Evolutionary conservation across 2,797 vertebrate species (phyloP), one percentile per base, ranked within the genome.

Genomic region (Rousettus madagascariensis): DNA sequence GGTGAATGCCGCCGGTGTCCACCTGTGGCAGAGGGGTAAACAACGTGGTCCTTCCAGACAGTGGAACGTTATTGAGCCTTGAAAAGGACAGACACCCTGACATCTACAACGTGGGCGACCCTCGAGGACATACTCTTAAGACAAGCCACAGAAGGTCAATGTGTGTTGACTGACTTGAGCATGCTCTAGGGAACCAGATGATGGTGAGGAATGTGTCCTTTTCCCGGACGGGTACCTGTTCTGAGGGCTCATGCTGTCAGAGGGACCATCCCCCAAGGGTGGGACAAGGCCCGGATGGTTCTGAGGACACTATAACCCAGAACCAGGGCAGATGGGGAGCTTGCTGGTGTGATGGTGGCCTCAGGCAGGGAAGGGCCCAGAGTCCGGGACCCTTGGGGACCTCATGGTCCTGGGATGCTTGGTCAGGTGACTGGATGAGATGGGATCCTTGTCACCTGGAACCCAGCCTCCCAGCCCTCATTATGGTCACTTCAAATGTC

Each of bases 251-350:
- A 1, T 9, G 3, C 43, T 49, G 11, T 51, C 43, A 8, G 36
- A 51, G 51, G 43, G 68, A 69, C 24, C 1, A 6, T 16, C 11
- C n/a, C 30, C 7, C 26, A 46, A 20, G 30, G 30, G 30, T 36
- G 41, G 46, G 24, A 10, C 6, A 24, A 33, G 41, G 16, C n/a
- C 61, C 7, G 0, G 19, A 22, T 7, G 43, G 19, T 15, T 16
- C 66, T 33, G 36, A 49, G 66, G 55, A 8, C 28, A 0, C 22
- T 19, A 7, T 13, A 41, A 26, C 13, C 6, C 17, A 11, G n/a
- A 24, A n/a, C 22, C 6, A 24, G 24, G 11, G 12, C 43, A 15
- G 5, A 0, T 0, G 0, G 3, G 11, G 30, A 19, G 8, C 33
- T n/a, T 9, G 33, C 59, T 1, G 36, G 46, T 49, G 7, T 59